A percentile compares a stretch with the other conserved stretches of the same genome.
These are phyloP conservation scores for Myioborus melanocephalus DNA, from an alignment of 2,797 vertebrate genomes.

Conservation along the genomic window DNA sequence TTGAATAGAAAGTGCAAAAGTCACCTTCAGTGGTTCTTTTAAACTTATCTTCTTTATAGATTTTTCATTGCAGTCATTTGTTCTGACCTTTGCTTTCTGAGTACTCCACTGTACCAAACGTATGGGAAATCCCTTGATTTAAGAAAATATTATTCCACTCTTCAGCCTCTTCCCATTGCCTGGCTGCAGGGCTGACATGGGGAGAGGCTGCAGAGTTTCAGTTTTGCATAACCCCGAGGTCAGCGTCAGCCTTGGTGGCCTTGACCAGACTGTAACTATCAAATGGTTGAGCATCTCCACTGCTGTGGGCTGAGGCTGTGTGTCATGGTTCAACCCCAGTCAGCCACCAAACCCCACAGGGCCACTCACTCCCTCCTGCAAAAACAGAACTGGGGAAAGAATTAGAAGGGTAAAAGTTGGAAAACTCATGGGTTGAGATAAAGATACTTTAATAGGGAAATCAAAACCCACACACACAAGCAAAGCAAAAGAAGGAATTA, in stretches of 20 bases:
- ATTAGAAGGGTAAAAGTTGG: not conserved
- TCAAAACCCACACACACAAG: not conserved
- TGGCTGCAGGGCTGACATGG: not conserved
- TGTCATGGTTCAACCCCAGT: not conserved
- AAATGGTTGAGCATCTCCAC: not conserved
- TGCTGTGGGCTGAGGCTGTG: not conserved
- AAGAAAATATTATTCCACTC: not conserved
- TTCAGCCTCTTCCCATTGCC: not conserved
- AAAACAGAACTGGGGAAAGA: not conserved
- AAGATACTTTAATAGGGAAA: not conserved
- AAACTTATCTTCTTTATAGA: not conserved
- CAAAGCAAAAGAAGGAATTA: not conserved
- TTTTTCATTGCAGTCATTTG: not conserved
- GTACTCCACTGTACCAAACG: not conserved
- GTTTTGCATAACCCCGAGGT: fast-evolving
- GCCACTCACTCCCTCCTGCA: not conserved
- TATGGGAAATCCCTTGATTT: not conserved
- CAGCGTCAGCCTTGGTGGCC: not conserved
- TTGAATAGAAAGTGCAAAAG: not conserved
- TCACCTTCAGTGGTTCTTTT: not conserved
- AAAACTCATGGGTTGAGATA: not conserved
- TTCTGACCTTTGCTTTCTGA: not conserved
- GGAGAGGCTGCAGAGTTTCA: not conserved
- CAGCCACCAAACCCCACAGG: not conserved
- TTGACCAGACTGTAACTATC: fast-evolving